These are phyloP conservation scores for Cassiopea xamachana DNA, from an alignment of 30 jellyfish, hydroid and myxozoan species.

Conservation along the genomic window DNA sequence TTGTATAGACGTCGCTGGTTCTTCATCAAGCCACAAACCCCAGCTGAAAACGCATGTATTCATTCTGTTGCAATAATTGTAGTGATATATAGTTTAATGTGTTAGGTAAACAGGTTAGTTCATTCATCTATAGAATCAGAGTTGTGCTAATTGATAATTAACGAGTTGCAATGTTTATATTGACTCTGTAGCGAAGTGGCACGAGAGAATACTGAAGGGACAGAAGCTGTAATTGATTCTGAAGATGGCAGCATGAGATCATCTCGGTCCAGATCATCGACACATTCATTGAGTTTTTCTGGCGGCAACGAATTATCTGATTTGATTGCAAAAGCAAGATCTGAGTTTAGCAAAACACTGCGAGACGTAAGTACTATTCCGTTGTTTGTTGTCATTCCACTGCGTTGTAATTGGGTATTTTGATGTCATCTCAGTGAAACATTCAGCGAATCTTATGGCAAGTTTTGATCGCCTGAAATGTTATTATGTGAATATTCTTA, in stretches of 20 bases:
- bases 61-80: neutral
- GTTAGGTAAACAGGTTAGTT: neutral
- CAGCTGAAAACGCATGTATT: neutral
- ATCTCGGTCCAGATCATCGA: constrained; percentile 46
- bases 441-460: no score
- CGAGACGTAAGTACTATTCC: constrained; percentile 37
- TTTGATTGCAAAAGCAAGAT: constrained; percentile 64
- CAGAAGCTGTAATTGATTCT: neutral
- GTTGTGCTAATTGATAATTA: constrained; percentile 2
- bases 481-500: no score
- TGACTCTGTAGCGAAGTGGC: constrained; percentile 6
- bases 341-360: constrained; percentile 57
- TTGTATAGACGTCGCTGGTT: neutral
- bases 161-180: neutral
- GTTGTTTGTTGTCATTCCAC: no score
- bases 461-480: no score
- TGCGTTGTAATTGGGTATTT: no score
- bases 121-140: neutral
- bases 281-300: constrained; percentile 68
- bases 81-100: neutral
- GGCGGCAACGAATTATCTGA: constrained; percentile 52
- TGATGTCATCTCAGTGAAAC: no score
- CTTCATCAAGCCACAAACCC: neutral
- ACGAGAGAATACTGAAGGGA: neutral
- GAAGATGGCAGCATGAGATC: constrained; percentile 14